Evolutionary conservation across 2,888 invertebrate genomes (phyloP).

Genomic region (Meiosimyza platycephala): DNA sequence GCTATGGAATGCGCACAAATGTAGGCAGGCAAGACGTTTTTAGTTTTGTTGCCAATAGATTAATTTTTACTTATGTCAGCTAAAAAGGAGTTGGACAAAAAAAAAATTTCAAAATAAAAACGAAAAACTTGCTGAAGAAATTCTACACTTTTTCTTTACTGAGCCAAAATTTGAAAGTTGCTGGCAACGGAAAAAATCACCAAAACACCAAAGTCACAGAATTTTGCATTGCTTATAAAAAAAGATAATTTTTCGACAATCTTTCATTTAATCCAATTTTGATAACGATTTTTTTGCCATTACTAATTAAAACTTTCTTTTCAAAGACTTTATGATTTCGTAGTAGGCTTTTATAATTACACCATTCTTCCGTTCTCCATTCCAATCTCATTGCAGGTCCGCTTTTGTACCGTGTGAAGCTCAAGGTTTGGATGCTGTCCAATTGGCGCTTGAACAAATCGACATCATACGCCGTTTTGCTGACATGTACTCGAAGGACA

Average conservation of each 20-base stretch:
- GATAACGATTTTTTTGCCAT: too few relatives aligned
- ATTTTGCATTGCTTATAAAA: too few relatives aligned
- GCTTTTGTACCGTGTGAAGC: slow-evolving; percentile 89
- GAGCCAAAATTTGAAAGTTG: too few relatives aligned
- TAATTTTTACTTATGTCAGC: neutral
- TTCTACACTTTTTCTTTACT: too few relatives aligned
- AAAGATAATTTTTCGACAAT: too few relatives aligned
- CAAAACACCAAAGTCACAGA: too few relatives aligned
- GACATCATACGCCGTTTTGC: slow-evolving; percentile 78
- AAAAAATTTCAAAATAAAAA: neutral
- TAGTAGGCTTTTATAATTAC: slow-evolving; percentile 9
- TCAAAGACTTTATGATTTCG: neutral
- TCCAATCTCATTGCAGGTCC: slow-evolving; percentile 67
- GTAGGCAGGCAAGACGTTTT: slow-evolving; percentile 25
- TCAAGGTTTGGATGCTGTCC: slow-evolving; percentile 85
- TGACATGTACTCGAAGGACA: slow-evolving; percentile 80
- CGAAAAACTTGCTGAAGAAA: neutral
- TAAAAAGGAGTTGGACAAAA: neutral
- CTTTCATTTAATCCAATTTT: too few relatives aligned
- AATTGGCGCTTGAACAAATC: slow-evolving; percentile 86
- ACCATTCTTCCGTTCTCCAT: neutral
- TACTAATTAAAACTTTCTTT: too few relatives aligned
- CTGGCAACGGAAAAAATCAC: too few relatives aligned
- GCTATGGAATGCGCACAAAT: slow-evolving; percentile 13
- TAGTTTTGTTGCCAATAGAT: neutral